Base-by-base conservation (phyloP, 2,113 vertebrate genomes). In the Aldabrachelys gigantea region DNA sequence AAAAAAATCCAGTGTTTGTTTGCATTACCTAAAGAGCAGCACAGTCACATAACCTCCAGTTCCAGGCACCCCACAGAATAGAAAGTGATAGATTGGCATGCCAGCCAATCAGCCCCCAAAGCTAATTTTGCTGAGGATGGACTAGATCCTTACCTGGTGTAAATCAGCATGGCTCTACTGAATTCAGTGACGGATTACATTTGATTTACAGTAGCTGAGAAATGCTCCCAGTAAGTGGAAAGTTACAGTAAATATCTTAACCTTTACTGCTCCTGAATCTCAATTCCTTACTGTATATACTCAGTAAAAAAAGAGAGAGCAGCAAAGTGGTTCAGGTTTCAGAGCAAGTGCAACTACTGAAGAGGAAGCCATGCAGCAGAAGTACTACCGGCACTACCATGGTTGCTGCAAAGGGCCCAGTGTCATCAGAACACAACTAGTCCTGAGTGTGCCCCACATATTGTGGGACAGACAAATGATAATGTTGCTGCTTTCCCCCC, bases 111-210 rank as follows among this genome's bases (percentile, higher is more conserved):
- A 75, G 29, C 38, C 54, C 1, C 7, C 84, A 84, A 87, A 91
- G 38, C 3, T 38, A 88, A 29, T 6, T 83, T 83, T 13, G 19
- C 6, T 53, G 25, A 79, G 6, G 10, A 25, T 80, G 29, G 50
- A 2, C 11, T 7, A 76, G 4, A 21, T 5, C 29, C 75, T 75
- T 11, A 75, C 17, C 69, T 41, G 9, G 8, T 75, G 10, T n/a
- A 38, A 52, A 47, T 24, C 0, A 0, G 1, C 57, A 24, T 2
- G 3, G 4, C 3, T 21, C 10, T 53, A 5, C 44, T 87, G 16
- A 38, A 11, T 92, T 89, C 76, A 1, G 0, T 82, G 6, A 12
- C 22, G 41, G 49, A 56, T n/a, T 82, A 41, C 11, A 24, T 54
- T 82, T 27, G n/a, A 54, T 54, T 81, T 54, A 53, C 35, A 54